Evolutionary conservation across 1,140 invertebrate species (phyloP), one percentile per base, ranked within the genome.

Genomic region (Drosophila pandora): DNA sequence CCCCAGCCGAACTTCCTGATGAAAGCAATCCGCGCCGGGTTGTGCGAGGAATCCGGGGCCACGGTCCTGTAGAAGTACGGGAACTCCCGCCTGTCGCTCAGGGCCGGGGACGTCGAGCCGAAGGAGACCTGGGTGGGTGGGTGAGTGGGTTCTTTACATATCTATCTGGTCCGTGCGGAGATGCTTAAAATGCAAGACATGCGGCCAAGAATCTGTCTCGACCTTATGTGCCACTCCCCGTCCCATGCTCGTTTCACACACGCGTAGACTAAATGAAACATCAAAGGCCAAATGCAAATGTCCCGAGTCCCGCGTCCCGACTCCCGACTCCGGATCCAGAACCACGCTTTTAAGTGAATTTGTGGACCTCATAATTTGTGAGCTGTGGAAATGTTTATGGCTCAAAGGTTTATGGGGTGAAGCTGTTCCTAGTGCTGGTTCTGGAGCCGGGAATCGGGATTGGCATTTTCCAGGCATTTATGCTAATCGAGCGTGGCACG

Each of bases 61-160:
- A 97, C 96, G 0, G 97, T 97, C 41, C 97, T 93, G 91, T 96
- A 95, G 93, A 98, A 98, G n/a, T 96, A 94, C 10, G 96, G 96
- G 90, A 96, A 97, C 91, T 97, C 96, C 12, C 94, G 94, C 10
- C 96, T 94, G 91, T 97, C 96, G 56, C 96, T 97, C 54, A 98
- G 93, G 0, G 95, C 95, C 25, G 96, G 96, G 1, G 96, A 97
- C 32, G 95, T 97, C 0, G 96, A 96, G 0, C 96, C 96, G 81
- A 96, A 97, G 0, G 97, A 97, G 34, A 98, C 95, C 96, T 96
- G 62, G 76, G 75, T 69, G 22, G 13, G 17, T 3, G 55, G 47
- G 43, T 7, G 5, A 43, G 10, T 10, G 13, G 7, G 41, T 43
- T 37, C 17, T 25, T 10, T 28, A 32, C 7, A 34, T 12, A 17